Base-by-base conservation (phyloP, 1,140 invertebrate genomes). In the Conopomorpha cramerella region DNA sequence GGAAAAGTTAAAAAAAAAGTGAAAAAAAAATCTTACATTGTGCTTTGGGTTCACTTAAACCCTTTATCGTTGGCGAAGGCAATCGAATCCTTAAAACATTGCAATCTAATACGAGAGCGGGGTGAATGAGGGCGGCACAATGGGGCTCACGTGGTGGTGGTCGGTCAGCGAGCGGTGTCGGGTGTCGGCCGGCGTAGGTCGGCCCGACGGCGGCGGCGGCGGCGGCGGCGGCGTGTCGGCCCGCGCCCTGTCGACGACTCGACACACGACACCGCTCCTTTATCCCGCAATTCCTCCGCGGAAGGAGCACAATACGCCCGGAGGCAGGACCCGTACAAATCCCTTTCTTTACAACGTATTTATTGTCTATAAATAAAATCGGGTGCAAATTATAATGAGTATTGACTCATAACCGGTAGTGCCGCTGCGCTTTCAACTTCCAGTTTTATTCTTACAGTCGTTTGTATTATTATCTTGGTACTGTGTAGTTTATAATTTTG, bases 1-100 rank as follows among this genome's bases (percentile, higher is more conserved):
- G 53, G 45, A 62, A 74, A 70, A 65, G 46, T 48, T 46, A 43
- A 56, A 67, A 67, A 70, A 71, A n/a, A n/a, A n/a, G n/a, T n/a
- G n/a, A n/a, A n/a, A n/a, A n/a, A n/a, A n/a, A n/a, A 54, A 43
- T 15, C 41, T 46, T 46, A 53, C 57, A 59, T 43, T 56, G 50
- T 52, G 71, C 66, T 66, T 71, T 74, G 66, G 70, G 66, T n/a
- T n/a, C n/a, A n/a, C n/a, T n/a, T n/a, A n/a, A 74, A 71, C 70
- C 70, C 65, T 71, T 74, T 74, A 64, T 63, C 58, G 51, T 43
- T 53, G 45, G 53, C 47, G 51, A 61, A 56, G 67, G 70, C 65
- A 74, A 74, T 74, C 70, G 70, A 74, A 74, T 74, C 54, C 59
- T 72, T 71, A 64, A 71, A 71, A 67, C 59, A 67, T 59, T 68